Evolutionary conservation across 2,113 vertebrate genomes (phyloP).

Genomic region (Laterallus jamaicensis): DNA sequence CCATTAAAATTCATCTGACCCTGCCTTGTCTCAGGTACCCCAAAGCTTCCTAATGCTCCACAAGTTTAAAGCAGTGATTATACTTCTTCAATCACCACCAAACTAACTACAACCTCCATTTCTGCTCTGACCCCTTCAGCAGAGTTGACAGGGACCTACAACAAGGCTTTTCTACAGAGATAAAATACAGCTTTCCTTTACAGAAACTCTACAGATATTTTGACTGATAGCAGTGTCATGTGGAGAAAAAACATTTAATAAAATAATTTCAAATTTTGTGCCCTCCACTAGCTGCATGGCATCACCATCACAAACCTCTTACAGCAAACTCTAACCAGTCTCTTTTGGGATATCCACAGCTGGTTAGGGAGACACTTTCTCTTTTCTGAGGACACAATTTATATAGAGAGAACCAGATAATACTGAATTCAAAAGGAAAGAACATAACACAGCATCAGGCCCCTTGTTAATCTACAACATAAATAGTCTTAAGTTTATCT

Average conservation of each 20-base stretch:
- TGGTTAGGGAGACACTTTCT: background rate
- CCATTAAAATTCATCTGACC: background rate
- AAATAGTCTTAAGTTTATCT: background rate
- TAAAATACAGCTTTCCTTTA: background rate
- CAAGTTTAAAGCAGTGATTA: background rate
- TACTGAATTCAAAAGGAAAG: background rate
- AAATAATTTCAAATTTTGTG: background rate
- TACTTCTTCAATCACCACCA: background rate
- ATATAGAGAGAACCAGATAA: background rate
- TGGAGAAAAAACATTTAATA: background rate
- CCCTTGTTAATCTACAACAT: background rate
- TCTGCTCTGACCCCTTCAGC: background rate
- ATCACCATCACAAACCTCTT: background rate
- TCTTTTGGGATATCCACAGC: background rate
- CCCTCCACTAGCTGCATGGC: background rate
- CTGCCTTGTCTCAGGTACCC: background rate
- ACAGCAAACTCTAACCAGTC: background rate
- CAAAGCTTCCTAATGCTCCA: rapidly evolving
- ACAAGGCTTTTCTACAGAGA: background rate
- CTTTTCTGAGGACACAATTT: background rate
- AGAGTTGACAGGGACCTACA: background rate
- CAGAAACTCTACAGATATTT: background rate
- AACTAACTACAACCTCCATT: background rate
- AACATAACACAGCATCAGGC: background rate
- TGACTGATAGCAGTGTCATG: background rate